Conservation (phyloP, 2,113 vertebrate species). For the Pedetes capensis region DNA sequence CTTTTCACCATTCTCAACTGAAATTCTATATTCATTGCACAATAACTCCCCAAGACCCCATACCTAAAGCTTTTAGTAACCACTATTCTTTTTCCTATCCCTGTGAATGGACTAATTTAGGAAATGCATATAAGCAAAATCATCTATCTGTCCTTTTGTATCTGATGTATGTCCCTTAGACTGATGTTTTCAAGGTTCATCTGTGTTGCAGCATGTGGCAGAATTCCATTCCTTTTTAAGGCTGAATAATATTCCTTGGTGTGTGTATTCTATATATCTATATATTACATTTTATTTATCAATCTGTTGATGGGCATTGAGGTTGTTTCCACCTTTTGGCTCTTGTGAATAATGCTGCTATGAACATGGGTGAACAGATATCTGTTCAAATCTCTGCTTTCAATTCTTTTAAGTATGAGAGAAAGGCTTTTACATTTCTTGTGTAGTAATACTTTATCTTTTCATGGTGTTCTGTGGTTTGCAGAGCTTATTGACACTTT, state of each 20-base stretch:
- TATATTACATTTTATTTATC: neutral
- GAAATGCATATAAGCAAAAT: neutral
- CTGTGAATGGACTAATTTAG: neutral
- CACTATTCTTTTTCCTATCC: neutral
- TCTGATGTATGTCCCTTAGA: neutral
- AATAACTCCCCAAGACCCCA: neutral
- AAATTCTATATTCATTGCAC: neutral
- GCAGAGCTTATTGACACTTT: neutral
- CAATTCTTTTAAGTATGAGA: neutral
- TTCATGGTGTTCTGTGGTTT: neutral
- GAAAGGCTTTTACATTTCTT: neutral
- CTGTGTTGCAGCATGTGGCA: neutral
- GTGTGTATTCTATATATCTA: too few species aligned
- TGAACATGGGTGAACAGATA: neutral
- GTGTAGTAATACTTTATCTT: neutral
- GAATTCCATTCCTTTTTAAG: constrained; percentile 19
- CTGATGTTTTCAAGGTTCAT: neutral
- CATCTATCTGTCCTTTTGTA: neutral
- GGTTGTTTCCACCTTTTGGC: neutral
- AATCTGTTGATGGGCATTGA: neutral
- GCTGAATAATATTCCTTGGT: neutral
- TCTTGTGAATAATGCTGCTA: neutral
- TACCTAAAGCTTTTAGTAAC: neutral
- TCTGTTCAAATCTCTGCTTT: neutral
- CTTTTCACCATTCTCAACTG: neutral